These are phyloP conservation scores for Lagopus leucura DNA, from an alignment of 2,113 vertebrate species.

Conservation along the genomic window DNA sequence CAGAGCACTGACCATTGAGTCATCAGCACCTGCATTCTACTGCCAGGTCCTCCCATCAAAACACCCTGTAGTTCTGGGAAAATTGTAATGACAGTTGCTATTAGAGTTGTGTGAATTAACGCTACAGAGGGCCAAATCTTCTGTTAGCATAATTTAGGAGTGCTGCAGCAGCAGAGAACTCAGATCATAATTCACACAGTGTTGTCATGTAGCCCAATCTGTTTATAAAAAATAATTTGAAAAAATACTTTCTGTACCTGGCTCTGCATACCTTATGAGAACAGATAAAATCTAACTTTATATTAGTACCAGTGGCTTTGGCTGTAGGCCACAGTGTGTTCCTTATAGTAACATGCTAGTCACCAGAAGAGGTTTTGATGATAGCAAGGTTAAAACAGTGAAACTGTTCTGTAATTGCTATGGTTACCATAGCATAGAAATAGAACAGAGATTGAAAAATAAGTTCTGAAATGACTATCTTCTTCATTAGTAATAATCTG, in stretches of 20 bases:
- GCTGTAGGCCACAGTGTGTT: not conserved
- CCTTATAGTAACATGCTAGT: not conserved
- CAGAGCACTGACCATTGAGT: not conserved
- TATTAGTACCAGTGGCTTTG: not conserved
- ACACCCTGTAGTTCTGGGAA: slow-evolving; percentile 13
- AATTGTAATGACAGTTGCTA: not conserved
- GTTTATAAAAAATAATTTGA: not conserved
- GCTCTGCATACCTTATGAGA: not conserved
- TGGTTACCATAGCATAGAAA: not conserved
- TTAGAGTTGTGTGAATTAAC: not conserved
- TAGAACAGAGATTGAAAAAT: not conserved
- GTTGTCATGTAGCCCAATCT: not conserved
- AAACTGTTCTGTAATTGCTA: not conserved
- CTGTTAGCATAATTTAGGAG: not conserved
- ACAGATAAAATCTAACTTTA: not conserved
- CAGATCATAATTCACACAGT: not conserved
- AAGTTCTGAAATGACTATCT: not conserved
- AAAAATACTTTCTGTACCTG: not conserved
- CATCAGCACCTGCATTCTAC: not conserved
- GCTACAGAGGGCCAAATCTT: not conserved
- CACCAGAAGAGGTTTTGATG: not conserved
- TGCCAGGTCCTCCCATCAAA: slow-evolving; percentile 7
- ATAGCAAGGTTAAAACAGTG: not conserved
- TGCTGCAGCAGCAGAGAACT: not conserved
- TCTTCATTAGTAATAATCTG: not conserved